Percentiles rank a stretch among this genome's conserved stretches.
These are phyloP conservation scores for Aix galericulata DNA, from an alignment of 2,113 vertebrate species.

Conservation along the genomic window DNA sequence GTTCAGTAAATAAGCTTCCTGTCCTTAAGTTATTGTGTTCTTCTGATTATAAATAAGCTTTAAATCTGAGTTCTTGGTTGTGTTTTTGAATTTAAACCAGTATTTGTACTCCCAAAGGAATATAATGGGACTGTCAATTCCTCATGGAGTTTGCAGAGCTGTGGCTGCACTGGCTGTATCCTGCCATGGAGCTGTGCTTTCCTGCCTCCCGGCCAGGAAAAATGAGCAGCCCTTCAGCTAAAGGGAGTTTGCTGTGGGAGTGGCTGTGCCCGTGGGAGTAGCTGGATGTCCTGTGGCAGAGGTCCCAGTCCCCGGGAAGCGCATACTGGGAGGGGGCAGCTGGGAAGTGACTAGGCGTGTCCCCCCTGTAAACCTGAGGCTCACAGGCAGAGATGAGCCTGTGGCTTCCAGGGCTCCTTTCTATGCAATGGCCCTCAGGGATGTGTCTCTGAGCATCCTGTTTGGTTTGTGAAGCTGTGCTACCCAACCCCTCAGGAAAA, in stretches of 20 bases:
- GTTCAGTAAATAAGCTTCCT: background rate
- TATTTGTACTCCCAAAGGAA: background rate
- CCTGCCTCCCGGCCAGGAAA: background rate
- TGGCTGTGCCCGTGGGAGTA: rapidly evolving
- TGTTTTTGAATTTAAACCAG: background rate
- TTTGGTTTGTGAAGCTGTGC: background rate
- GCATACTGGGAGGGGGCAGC: background rate
- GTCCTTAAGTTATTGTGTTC: background rate
- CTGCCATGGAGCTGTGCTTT: rapidly evolving
- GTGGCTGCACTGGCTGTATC: background rate
- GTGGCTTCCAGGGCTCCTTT: background rate
- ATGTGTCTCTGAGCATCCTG: background rate
- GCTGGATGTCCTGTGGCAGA: background rate
- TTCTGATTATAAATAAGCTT: background rate
- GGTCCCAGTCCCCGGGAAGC: background rate
- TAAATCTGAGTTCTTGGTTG: background rate
- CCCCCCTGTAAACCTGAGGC: background rate
- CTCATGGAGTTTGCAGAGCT: background rate
- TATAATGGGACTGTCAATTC: background rate
- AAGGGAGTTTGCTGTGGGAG: background rate
- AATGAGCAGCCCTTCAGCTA: background rate
- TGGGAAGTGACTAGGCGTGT: background rate
- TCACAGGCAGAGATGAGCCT: background rate
- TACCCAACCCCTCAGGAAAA: background rate
- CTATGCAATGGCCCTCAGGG: background rate